Conservation (phyloP, 2,888 invertebrate species). For the Thalpophila matura region DNA sequence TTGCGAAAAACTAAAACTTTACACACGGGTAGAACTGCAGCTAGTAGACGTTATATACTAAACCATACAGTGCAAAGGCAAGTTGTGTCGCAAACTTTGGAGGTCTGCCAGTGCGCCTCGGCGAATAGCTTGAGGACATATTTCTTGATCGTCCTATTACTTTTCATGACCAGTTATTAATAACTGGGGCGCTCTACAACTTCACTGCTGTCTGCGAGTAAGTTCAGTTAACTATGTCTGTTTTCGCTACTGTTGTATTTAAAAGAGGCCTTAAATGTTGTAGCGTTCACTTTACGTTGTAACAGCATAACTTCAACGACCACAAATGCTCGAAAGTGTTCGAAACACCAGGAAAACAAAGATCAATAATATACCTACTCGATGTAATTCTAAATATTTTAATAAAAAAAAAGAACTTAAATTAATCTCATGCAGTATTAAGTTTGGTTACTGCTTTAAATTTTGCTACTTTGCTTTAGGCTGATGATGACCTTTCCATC, state of each 20-base stretch:
- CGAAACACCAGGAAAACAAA: too few species aligned
- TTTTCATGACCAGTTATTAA: slow-evolving; percentile 58
- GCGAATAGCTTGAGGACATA: slow-evolving; percentile 46
- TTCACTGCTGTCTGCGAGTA: slow-evolving; percentile 11
- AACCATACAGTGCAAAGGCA: slow-evolving; percentile 41
- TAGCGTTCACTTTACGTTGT: too few species aligned
- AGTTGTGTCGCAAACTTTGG: slow-evolving; percentile 55
- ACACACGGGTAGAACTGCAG: slow-evolving; percentile 7
- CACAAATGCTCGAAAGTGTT: too few species aligned
- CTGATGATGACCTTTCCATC: too few species aligned
- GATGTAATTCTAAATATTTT: too few species aligned
- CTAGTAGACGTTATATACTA: slow-evolving; percentile 33
- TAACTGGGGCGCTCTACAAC: slow-evolving; percentile 37
- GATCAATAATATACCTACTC: too few species aligned
- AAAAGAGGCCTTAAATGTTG: background rate
- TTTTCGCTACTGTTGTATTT: slow-evolving; percentile 10
- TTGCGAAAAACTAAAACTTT: slow-evolving; percentile 27
- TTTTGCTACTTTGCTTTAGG: too few species aligned
- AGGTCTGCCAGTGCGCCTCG: slow-evolving; percentile 55
- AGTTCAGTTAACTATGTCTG: slow-evolving; percentile 20
- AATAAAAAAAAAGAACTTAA: too few species aligned
- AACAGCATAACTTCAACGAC: too few species aligned
- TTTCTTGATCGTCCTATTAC: slow-evolving; percentile 59
- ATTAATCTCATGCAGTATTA: too few species aligned
- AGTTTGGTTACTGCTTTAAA: too few species aligned